phyloP scores from a whole-genome alignment of 2,888 invertebrate genomes.

The Caenorhabditis uteleia region DNA sequence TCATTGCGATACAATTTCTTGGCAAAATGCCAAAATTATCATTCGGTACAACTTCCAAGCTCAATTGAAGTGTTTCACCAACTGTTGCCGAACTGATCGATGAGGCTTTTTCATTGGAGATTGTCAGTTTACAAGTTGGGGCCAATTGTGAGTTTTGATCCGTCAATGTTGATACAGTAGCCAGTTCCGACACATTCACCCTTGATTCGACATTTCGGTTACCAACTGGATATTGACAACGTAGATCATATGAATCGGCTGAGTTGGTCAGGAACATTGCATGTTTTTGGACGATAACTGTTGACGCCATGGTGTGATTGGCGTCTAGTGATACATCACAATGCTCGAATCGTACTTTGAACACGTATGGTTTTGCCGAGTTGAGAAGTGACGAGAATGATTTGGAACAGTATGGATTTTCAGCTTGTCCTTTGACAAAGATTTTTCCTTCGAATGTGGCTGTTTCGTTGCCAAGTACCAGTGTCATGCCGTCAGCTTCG shows the following conservation, averaged over 20 bases:
- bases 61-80: constrained; percentile 46
- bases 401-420: constrained; percentile 66
- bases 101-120: constrained; percentile 57
- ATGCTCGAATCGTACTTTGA: constrained; percentile 64
- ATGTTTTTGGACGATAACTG: constrained; percentile 93
- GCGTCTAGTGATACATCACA: constrained; percentile 62
- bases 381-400: constrained; percentile 45
- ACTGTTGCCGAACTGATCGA: constrained; percentile 52
- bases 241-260: constrained; percentile 91
- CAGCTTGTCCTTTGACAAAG: constrained; percentile 66
- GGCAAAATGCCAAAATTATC: constrained; percentile 62
- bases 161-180: constrained; percentile 54
- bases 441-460: constrained; percentile 61
- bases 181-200: constrained; percentile 73
- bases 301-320: constrained; percentile 70
- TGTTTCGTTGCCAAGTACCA: constrained; percentile 55
- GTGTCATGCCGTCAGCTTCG: constrained; percentile 62
- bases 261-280: constrained; percentile 91
- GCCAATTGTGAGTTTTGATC: constrained; percentile 32
- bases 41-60: constrained; percentile 52
- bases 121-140: constrained; percentile 52
- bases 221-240: constrained; percentile 40
- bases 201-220: constrained; percentile 41
- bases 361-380: constrained; percentile 52
- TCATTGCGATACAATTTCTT: constrained; percentile 68